Evolutionary conservation across 2,888 invertebrate species (phyloP).

Genomic region (Anarsia innoxiella): DNA sequence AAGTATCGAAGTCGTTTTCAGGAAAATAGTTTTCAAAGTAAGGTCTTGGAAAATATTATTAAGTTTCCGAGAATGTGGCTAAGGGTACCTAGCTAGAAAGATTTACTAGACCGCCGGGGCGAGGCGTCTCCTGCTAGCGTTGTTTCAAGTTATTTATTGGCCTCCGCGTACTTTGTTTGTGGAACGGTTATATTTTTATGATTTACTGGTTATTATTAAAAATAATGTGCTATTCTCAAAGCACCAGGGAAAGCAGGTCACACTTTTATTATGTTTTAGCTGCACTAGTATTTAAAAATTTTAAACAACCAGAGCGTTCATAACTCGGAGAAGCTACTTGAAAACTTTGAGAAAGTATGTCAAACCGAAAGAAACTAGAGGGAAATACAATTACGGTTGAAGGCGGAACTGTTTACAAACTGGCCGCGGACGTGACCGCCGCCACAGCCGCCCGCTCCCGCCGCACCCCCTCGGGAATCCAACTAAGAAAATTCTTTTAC

Average conservation of each 20-base stretch:
- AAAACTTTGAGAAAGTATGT: constrained; percentile 29
- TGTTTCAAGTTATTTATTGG: constrained; percentile 16
- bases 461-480: constrained; percentile 24
- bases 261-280: constrained; percentile 4
- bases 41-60: constrained; percentile 12
- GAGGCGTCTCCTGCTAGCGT: constrained; percentile 12
- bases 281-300: background rate
- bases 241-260: too few relatives aligned
- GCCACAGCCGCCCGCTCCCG: too few relatives aligned
- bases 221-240: constrained; percentile 6
- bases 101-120: constrained; percentile 16
- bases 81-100: constrained; percentile 11
- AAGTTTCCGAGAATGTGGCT: constrained; percentile 9
- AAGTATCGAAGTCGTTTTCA: too few relatives aligned
- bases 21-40: too few relatives aligned
- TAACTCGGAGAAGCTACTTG: constrained; percentile 4
- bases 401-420: constrained; percentile 59
- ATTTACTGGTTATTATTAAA: constrained; percentile 9
- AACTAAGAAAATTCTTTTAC: constrained; percentile 35
- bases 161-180: constrained; percentile 12
- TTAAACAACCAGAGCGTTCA: too few relatives aligned
- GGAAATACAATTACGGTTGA: constrained; percentile 51
- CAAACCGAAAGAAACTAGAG: constrained; percentile 54
- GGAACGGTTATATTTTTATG: constrained; percentile 12
- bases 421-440: constrained; percentile 40